Evolutionary conservation across 2,113 vertebrate species (phyloP).

Genomic region (Bubo bubo): DNA sequence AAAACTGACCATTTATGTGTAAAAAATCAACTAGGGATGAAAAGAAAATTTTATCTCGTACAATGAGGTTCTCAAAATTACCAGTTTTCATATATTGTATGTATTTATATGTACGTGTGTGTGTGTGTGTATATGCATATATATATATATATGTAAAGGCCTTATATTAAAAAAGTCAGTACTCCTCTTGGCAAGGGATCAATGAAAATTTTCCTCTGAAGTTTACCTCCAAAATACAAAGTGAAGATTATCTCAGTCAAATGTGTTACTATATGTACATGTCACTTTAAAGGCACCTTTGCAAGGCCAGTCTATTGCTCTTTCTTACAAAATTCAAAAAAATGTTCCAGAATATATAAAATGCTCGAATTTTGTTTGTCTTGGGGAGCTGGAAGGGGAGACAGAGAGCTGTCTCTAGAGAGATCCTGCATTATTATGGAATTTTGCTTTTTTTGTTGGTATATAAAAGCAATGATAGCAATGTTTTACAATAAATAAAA

Average conservation of each 20-base stretch:
- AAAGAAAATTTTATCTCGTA: neutral
- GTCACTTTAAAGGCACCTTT: neutral
- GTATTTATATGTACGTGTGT: neutral
- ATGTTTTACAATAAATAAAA: neutral
- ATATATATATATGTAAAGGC: neutral
- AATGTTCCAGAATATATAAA: neutral
- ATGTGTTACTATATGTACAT: neutral
- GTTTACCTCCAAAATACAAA: neutral
- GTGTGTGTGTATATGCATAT: fast-evolving
- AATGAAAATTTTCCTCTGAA: neutral
- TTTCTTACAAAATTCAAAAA: neutral
- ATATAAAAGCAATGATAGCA: neutral
- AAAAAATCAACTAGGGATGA: neutral
- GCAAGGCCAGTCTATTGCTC: neutral
- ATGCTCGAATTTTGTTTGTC: neutral
- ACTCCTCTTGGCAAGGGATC: neutral
- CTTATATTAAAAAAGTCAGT: neutral
- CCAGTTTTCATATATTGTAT: neutral
- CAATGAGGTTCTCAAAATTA: neutral
- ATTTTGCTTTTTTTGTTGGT: neutral
- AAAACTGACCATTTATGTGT: neutral
- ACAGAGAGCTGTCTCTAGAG: neutral
- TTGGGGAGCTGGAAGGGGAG: neutral
- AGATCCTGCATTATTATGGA: neutral
- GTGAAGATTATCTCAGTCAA: neutral